These are phyloP conservation scores for Prolemur simus DNA, from an alignment of 2,113 vertebrate genomes.

Conservation along the genomic window DNA sequence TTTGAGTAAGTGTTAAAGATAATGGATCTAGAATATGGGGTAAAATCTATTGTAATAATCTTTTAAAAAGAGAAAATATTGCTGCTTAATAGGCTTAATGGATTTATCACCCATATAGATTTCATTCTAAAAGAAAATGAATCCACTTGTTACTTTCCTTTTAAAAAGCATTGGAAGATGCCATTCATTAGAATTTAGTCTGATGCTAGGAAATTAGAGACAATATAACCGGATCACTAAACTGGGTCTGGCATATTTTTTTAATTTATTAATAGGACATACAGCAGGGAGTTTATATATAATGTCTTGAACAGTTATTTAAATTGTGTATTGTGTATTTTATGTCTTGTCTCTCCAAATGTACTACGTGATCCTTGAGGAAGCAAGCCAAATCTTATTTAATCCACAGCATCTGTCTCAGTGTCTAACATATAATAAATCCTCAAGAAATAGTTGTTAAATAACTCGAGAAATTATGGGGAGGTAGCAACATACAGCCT, in stretches of 20 bases:
- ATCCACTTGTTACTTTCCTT: not conserved
- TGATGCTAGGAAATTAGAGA: not conserved
- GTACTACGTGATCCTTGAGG: not conserved
- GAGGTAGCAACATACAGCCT: not conserved
- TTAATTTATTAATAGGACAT: not conserved
- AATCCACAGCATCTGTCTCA: not conserved
- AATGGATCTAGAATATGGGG: not conserved
- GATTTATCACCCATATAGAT: not conserved
- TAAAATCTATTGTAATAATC: not conserved
- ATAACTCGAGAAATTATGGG: not conserved
- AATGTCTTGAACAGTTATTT: not conserved
- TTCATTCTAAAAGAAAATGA: not conserved
- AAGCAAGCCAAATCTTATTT: not conserved
- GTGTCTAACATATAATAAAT: not conserved
- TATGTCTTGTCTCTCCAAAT: not conserved
- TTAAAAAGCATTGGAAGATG: not conserved
- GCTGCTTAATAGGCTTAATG: not conserved
- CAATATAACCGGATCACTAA: not conserved
- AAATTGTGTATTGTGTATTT: not conserved
- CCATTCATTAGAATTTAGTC: not conserved
- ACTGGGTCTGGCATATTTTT: not conserved
- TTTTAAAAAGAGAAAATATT: not conserved
- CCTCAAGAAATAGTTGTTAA: slow-evolving; percentile 12
- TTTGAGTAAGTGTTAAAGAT: not conserved
- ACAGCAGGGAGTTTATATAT: not conserved